A percentile compares a stretch with the other conserved stretches of the same genome.
phyloP scores from a whole-genome alignment of 2,888 invertebrate species.

The Euplagia quadripunctaria region DNA sequence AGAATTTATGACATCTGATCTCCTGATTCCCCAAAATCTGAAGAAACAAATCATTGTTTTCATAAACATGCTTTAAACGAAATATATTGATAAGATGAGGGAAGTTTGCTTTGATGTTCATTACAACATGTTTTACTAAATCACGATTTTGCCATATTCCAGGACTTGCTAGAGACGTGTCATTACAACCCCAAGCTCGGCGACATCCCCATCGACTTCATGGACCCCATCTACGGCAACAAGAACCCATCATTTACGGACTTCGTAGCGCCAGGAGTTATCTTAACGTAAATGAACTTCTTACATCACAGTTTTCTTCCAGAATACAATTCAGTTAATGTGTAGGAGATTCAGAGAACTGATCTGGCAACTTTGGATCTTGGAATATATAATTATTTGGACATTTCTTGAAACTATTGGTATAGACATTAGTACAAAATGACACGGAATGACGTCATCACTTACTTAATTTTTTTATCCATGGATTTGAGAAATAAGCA shows the following conservation, averaged over 20 bases:
- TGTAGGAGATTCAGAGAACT: neutral
- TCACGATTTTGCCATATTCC: conserved; percentile 44
- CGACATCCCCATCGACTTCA: conserved; percentile 95
- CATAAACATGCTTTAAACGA: neutral
- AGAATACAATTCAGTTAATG: neutral
- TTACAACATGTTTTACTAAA: neutral
- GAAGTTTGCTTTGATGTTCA: neutral
- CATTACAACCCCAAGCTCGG: conserved; percentile 94
- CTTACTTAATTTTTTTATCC: too few relatives aligned
- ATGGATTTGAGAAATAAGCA: too few relatives aligned
- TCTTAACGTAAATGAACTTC: conserved; percentile 92
- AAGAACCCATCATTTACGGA: conserved; percentile 97
- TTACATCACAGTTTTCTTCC: neutral
- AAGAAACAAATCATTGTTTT: neutral
- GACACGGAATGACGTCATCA: too few relatives aligned
- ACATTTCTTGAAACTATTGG: too few relatives aligned
- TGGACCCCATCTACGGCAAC: conserved; percentile 95
- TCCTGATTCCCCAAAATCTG: neutral
- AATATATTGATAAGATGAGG: neutral
- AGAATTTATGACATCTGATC: neutral
- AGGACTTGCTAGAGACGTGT: conserved; percentile 90
- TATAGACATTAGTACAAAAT: too few relatives aligned
- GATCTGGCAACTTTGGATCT: too few relatives aligned
- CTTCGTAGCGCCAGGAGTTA: conserved; percentile 98
- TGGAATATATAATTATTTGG: too few relatives aligned